Base-by-base conservation (phyloP, 2,113 vertebrate genomes). In the Leptocoma aspasia region DNA sequence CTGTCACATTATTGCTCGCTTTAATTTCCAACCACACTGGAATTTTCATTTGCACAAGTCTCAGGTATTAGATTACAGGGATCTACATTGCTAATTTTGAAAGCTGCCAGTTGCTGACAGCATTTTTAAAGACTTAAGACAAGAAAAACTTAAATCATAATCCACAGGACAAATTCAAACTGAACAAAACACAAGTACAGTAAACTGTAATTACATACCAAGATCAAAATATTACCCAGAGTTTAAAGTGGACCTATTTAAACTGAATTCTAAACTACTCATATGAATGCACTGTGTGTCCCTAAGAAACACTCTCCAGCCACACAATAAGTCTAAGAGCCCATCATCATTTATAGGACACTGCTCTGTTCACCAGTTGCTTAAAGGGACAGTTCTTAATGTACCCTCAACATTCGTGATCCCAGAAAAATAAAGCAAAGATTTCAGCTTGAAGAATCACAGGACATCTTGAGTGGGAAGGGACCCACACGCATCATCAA, bases 21-120 rank as follows among this genome's bases (percentile, higher is more conserved):
- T 79, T 76, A 64, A 69, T 79, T 94, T 91, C 69, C 41, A 82
- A 5, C 44, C 54, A 59, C 21, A 39, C 21, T 69, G 14, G 4
- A 75, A 49, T 71, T 72, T 64, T 79, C 53, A 70, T 85, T 80
- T 90, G 66, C 8, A 1, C 59, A 70, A 33, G 35, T 64, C 73
- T 94, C 60, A 23, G 31, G 60, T 86, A 88, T 77, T 70, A 52
- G 47, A 78, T 70, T 76, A 79, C 6, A 56, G 20, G 75, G 33
- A 90, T 83, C 50, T 83, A 69, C 54, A 90, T 6, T 64, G 71
- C 71, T 93, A 44, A 94, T 90, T 93, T 56, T 85, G 52, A 82
- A 91, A 96, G 68, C 82, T 92, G 82, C 39, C 82, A 77, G 54
- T 47, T 59, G 33, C 59, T 94, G 82, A 33, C 79, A 94, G 82